A percentile compares a stretch with the other conserved stretches of the same genome.
Conservation (phyloP, 2,113 vertebrate genomes). For the Scolopax mira region DNA sequence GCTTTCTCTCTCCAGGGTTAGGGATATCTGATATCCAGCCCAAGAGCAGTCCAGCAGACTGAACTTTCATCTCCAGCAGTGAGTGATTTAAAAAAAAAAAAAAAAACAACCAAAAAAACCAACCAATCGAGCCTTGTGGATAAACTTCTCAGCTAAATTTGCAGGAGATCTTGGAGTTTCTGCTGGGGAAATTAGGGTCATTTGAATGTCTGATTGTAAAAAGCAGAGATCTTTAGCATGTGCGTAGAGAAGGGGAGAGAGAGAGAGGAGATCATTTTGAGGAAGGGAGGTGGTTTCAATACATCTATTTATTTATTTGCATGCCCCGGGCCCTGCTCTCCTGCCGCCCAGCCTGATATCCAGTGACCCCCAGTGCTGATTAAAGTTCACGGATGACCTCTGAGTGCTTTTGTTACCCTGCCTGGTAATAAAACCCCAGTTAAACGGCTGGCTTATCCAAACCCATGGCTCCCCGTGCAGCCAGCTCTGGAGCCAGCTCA, state of each 20-base stretch:
- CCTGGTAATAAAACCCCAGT: slow-evolving; percentile 76
- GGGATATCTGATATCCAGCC: slow-evolving; percentile 79
- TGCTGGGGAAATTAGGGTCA: slow-evolving; percentile 50
- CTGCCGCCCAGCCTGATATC: slow-evolving; percentile 78
- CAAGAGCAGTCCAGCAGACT: slow-evolving; percentile 70
- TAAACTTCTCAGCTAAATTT: slow-evolving; percentile 71
- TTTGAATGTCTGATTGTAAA: slow-evolving; percentile 58
- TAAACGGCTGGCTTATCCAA: slow-evolving; percentile 74
- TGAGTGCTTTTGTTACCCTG: slow-evolving; percentile 82
- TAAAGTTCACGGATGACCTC: slow-evolving; percentile 82
- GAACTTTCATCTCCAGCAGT: slow-evolving; percentile 74
- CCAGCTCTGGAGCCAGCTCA: slow-evolving; percentile 45
- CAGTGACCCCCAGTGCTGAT: slow-evolving; percentile 89
- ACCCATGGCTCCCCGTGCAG: slow-evolving; percentile 23
- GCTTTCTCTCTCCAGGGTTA: slow-evolving; percentile 71
- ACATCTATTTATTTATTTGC: slow-evolving; percentile 64
- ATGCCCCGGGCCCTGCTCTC: slow-evolving; percentile 43
- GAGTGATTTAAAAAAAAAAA: slow-evolving; percentile 1
- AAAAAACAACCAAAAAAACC: background rate
- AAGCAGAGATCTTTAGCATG: slow-evolving; percentile 17
- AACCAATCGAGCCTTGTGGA: slow-evolving; percentile 11
- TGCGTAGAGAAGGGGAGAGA: background rate
- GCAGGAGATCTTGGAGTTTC: slow-evolving; percentile 65
- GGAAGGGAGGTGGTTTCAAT: slow-evolving; percentile 4
- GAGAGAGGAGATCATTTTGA: slow-evolving; percentile 8